Conservation (phyloP, 1,140 invertebrate species). For the Aphis gossypii region DNA sequence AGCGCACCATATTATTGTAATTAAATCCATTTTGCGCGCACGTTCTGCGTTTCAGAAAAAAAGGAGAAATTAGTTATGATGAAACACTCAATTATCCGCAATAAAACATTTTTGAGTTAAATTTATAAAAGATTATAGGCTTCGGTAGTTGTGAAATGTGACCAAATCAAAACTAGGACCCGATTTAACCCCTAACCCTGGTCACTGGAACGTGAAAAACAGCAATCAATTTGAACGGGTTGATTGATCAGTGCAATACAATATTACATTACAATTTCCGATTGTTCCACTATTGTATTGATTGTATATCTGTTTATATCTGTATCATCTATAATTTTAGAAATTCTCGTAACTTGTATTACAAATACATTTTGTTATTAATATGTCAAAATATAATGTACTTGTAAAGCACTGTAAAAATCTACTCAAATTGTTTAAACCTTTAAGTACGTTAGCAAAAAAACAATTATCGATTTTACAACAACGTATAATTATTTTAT, state of each 20-base stretch:
- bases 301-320: background rate
- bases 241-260: background rate
- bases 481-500: background rate
- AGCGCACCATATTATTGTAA: background rate
- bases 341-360: background rate
- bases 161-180: slow-evolving; percentile 25
- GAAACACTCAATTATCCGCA: background rate
- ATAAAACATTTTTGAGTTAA: slow-evolving; percentile 15
- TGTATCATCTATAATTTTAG: background rate
- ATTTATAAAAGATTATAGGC: slow-evolving; percentile 25
- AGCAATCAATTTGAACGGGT: background rate
- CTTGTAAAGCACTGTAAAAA: background rate
- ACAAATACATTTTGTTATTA: background rate
- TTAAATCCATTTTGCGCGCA: slow-evolving; percentile 19
- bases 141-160: background rate
- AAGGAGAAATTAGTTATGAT: background rate
- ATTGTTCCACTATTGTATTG: background rate
- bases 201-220: background rate
- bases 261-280: background rate
- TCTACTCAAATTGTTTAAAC: background rate
- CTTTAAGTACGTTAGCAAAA: background rate
- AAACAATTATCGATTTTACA: background rate
- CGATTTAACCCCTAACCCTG: background rate
- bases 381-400: background rate
- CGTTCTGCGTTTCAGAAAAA: slow-evolving; percentile 11